Evolutionary conservation across 2,797 vertebrate genomes (phyloP).

Genomic region (Eulemur mongoz): DNA sequence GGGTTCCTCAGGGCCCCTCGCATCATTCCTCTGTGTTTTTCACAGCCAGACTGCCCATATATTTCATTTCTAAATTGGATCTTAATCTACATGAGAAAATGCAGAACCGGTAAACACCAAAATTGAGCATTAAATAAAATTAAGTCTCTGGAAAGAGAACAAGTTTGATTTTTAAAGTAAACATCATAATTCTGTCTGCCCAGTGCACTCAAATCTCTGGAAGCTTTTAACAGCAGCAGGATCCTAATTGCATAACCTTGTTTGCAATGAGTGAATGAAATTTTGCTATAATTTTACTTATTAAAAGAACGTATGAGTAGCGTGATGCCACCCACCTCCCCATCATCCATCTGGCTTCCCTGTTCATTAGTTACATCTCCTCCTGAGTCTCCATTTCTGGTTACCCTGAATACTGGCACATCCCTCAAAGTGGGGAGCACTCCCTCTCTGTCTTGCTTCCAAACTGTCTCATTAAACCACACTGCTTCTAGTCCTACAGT

Average conservation of each 20-base stretch:
- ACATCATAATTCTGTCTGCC: constrained; percentile 20
- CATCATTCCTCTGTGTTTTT: neutral
- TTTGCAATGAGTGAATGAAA: constrained; percentile 19
- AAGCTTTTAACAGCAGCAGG: constrained; percentile 50
- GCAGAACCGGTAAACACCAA: constrained; percentile 42
- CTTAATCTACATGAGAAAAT: constrained; percentile 29
- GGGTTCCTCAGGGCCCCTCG: accelerated
- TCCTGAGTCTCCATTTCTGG: neutral
- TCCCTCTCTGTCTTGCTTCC: neutral
- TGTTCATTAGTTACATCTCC: neutral
- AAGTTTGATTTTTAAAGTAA: constrained; percentile 43
- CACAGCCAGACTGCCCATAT: neutral
- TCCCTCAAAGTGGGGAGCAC: neutral
- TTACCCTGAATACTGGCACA: neutral
- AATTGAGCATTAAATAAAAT: constrained; percentile 49
- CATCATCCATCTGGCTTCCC: neutral
- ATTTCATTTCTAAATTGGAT: neutral
- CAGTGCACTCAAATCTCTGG: neutral
- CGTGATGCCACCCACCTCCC: neutral
- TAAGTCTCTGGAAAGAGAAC: constrained; percentile 53
- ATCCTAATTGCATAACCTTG: neutral
- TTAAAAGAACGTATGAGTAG: neutral
- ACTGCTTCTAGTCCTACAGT: neutral
- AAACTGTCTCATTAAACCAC: neutral
- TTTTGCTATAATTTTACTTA: constrained; percentile 46